Conservation (phyloP, 2,888 invertebrate genomes). For the Nemotelus nigrinus region DNA sequence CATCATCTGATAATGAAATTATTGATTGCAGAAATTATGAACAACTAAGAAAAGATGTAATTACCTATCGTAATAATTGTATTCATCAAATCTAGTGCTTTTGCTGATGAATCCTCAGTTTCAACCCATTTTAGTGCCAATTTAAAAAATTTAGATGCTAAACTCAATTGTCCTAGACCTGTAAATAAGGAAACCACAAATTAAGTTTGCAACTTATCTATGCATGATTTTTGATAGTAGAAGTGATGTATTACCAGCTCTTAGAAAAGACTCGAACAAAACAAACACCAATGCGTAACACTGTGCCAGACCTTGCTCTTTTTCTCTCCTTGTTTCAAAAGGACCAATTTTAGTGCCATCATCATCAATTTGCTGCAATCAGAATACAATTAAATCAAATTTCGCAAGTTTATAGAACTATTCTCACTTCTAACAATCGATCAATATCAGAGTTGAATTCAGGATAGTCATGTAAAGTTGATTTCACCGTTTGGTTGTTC, state of each 20-base stretch:
- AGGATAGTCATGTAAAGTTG: conserved; percentile 59
- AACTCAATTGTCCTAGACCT: background rate
- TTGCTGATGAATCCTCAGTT: conserved; percentile 57
- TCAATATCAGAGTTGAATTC: conserved; percentile 60
- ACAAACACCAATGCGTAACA: conserved; percentile 46
- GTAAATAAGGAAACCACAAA: background rate
- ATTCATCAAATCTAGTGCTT: conserved; percentile 59
- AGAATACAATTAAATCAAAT: background rate
- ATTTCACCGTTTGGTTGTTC: conserved; percentile 53
- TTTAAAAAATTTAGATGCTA: conserved; percentile 57
- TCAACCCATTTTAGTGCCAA: conserved; percentile 58
- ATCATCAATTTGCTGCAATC: conserved; percentile 24
- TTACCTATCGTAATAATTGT: conserved; percentile 56
- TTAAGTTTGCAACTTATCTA: no score
- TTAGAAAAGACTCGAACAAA: conserved; percentile 58
- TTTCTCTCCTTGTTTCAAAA: conserved; percentile 14
- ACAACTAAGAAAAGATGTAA: background rate
- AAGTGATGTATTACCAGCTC: conserved; percentile 52
- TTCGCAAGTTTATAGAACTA: background rate
- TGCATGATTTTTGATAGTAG: no score
- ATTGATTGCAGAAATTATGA: background rate
- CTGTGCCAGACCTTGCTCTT: conserved; percentile 27
- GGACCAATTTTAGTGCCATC: background rate
- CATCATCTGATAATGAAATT: conserved; percentile 50
- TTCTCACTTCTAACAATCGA: conserved; percentile 58